A percentile compares a stretch with the other conserved stretches of the same genome.
Conservation (phyloP, 2,888 invertebrate species). For the Hirtodrosophila confusa region DNA sequence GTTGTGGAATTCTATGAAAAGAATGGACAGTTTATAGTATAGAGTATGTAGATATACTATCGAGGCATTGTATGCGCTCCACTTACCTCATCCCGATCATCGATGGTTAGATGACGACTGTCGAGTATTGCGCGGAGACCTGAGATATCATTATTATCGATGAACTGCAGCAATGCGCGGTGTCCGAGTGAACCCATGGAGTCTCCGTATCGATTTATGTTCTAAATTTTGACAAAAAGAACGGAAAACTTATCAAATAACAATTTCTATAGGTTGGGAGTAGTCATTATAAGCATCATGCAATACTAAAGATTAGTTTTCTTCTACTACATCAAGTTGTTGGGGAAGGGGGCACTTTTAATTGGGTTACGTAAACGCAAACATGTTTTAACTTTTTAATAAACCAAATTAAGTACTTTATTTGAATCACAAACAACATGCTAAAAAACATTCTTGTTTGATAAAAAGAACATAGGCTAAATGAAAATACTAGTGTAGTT, state of each 20-base stretch:
- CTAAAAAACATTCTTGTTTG: conserved; percentile 7
- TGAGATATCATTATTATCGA: conserved; percentile 91
- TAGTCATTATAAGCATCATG: conserved; percentile 46
- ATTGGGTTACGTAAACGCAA: conserved; percentile 34
- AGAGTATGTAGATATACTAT: no score
- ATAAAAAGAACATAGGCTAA: conserved; percentile 20
- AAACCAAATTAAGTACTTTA: conserved; percentile 27
- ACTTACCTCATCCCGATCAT: conserved; percentile 93
- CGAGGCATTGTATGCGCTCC: no score
- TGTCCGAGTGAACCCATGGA: conserved; percentile 96
- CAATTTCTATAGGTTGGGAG: conserved; percentile 10
- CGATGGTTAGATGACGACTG: conserved; percentile 92
- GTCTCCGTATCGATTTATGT: conserved; percentile 92
- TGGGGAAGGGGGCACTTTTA: conserved; percentile 7
- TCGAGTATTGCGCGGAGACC: conserved; percentile 93
- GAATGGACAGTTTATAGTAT: no score
- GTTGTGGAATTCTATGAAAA: conserved; percentile 93
- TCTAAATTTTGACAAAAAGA: conserved; percentile 85
- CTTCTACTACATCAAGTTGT: conserved; percentile 15
- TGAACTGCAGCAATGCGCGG: conserved; percentile 91
- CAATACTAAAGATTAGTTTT: conserved; percentile 34
- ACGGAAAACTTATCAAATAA: conserved; percentile 5
- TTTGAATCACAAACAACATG: conserved; percentile 32
- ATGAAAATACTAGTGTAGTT: not conserved
- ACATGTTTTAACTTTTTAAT: conserved; percentile 47